Conservation (phyloP, 1,140 invertebrate genomes). For the Procambarus virginalis region DNA sequence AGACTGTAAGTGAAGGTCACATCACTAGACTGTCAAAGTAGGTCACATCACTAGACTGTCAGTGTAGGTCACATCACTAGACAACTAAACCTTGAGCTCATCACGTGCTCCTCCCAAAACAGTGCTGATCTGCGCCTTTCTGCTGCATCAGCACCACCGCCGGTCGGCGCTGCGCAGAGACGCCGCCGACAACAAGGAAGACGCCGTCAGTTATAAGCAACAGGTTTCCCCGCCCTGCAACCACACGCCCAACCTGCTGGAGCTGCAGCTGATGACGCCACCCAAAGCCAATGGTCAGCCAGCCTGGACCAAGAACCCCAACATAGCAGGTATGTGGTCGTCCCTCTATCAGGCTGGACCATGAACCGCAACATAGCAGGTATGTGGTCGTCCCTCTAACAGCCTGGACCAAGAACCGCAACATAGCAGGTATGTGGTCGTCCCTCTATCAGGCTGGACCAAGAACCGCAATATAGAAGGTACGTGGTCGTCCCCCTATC, state of each 20-base stretch:
- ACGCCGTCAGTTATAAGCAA: slow-evolving; percentile 3
- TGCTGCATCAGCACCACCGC: slow-evolving; percentile 43
- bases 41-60: too few species aligned
- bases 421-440: too few species aligned
- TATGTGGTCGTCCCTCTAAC: too few species aligned
- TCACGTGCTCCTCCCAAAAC: neutral
- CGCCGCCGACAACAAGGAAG: slow-evolving; percentile 2
- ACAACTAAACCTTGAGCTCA: too few species aligned
- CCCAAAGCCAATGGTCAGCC: slow-evolving; percentile 30
- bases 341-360: too few species aligned
- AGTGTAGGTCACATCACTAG: too few species aligned
- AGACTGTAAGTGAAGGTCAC: too few species aligned
- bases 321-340: too few species aligned
- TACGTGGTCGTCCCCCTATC: neutral
- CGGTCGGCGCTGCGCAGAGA: slow-evolving; percentile 20
- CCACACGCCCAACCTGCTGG: slow-evolving; percentile 36
- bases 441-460: too few species aligned
- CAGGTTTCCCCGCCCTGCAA: slow-evolving; percentile 15
- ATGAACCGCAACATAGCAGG: too few species aligned
- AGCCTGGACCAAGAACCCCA: slow-evolving; percentile 11
- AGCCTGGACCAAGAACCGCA: too few species aligned
- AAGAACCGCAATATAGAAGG: slow-evolving; percentile 2
- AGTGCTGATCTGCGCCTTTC: slow-evolving; percentile 34
- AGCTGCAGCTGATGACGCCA: slow-evolving; percentile 14
- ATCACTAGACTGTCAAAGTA: too few species aligned